Evolutionary conservation across 2,797 vertebrate species (phyloP).

Genomic region (Alfaro cultratus): DNA sequence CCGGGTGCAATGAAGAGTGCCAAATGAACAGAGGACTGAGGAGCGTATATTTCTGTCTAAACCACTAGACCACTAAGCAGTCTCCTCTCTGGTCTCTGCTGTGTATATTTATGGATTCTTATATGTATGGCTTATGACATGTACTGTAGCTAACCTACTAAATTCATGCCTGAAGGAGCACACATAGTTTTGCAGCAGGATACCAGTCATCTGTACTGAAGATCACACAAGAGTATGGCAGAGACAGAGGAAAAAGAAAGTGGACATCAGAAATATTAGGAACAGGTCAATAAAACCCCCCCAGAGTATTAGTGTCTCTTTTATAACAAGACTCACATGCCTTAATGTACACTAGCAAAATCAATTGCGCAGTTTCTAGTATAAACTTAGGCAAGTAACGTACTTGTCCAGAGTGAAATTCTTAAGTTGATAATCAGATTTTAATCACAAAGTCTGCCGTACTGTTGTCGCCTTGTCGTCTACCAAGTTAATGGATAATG

Average conservation of each 20-base stretch:
- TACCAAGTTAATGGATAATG: background rate
- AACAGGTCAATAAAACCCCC: background rate
- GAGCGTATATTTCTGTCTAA: conserved; percentile 20
- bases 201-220: conserved; percentile 22
- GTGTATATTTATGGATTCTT: conserved; percentile 37
- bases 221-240: conserved; percentile 13
- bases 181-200: conserved; percentile 31
- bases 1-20: conserved; percentile 55
- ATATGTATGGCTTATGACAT: conserved; percentile 32
- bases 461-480: background rate
- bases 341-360: background rate
- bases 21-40: conserved; percentile 26
- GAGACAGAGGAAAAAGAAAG: conserved; percentile 25
- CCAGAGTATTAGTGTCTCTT: background rate
- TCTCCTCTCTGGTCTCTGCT: conserved; percentile 22
- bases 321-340: background rate
- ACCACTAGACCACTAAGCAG: conserved; percentile 22
- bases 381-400: background rate
- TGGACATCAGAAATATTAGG: conserved; percentile 9
- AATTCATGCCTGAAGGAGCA: conserved; percentile 35
- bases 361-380: background rate
- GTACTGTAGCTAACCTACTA: conserved; percentile 27
- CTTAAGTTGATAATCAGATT: background rate
- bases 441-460: background rate
- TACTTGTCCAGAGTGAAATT: background rate